Evolutionary conservation across 2,888 invertebrate genomes (phyloP).

Genomic region (Anthrax anthrax): DNA sequence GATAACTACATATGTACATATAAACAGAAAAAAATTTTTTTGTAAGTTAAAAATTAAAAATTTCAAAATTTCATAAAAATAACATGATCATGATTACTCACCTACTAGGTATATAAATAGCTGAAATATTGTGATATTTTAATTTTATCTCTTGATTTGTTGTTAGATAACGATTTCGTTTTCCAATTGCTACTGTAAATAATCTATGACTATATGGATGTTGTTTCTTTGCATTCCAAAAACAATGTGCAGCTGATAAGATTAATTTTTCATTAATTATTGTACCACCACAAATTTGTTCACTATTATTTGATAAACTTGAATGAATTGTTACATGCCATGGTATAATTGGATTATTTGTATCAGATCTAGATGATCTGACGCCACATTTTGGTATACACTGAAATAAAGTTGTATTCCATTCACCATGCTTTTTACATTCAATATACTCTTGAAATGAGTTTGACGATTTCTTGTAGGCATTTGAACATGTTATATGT

Average conservation of each 20-base stretch:
- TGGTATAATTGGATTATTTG: slow-evolving; percentile 13
- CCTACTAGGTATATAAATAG: too few relatives aligned
- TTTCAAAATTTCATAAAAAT: too few relatives aligned
- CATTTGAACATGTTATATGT: not conserved
- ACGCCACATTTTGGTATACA: slow-evolving; percentile 10
- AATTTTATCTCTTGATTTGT: too few relatives aligned
- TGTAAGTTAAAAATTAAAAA: too few relatives aligned
- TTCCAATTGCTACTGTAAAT: not conserved
- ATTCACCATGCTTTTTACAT: slow-evolving; percentile 9
- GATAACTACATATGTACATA: too few relatives aligned
- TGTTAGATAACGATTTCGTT: not conserved
- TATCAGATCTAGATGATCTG: not conserved
- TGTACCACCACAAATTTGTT: slow-evolving; percentile 15
- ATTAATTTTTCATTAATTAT: slow-evolving; percentile 13
- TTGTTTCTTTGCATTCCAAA: not conserved
- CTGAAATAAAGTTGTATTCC: slow-evolving; percentile 7
- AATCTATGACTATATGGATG: not conserved
- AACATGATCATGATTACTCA: too few relatives aligned
- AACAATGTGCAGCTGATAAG: not conserved
- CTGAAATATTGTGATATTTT: too few relatives aligned
- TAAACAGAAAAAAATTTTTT: too few relatives aligned
- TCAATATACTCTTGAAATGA: slow-evolving; percentile 1
- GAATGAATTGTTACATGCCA: slow-evolving; percentile 16
- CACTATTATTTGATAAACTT: not conserved
- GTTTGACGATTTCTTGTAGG: slow-evolving; percentile 5